Conservation (phyloP, 2,797 vertebrate species). For the Vultur gryphus region DNA sequence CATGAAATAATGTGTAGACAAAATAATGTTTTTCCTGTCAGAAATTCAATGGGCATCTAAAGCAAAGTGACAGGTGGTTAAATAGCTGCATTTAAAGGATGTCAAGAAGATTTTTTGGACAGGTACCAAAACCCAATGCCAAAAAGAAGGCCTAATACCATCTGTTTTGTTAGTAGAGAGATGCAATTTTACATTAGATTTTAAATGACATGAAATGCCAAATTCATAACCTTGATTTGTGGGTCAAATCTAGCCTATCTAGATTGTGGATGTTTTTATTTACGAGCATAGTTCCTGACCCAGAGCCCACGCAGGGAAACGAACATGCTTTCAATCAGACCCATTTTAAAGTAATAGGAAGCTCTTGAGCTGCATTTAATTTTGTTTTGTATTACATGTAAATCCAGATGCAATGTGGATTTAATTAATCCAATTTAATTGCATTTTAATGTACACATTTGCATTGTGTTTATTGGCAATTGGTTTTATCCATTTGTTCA, state of each 20-base stretch:
- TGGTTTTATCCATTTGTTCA: slow-evolving; percentile 47
- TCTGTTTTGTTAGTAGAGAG: slow-evolving; percentile 59
- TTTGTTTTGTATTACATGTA: slow-evolving; percentile 9
- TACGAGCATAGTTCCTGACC: neutral
- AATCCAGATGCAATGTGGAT: slow-evolving; percentile 53
- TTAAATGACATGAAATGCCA: slow-evolving; percentile 14
- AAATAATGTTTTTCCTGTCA: slow-evolving; percentile 74
- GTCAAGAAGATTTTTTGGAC: slow-evolving; percentile 71
- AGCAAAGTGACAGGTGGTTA: slow-evolving; percentile 70
- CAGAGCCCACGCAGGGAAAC: neutral
- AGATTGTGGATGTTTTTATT: neutral
- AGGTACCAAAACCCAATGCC: slow-evolving; percentile 68
- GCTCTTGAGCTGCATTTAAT: neutral
- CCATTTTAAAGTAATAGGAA: neutral
- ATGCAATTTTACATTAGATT: slow-evolving; percentile 43
- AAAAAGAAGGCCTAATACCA: slow-evolving; percentile 70
- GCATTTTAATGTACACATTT: slow-evolving; percentile 62
- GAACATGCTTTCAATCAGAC: neutral
- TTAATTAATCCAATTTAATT: slow-evolving; percentile 59
- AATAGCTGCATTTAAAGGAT: slow-evolving; percentile 73
- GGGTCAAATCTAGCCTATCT: slow-evolving; percentile 27
- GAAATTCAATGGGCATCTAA: slow-evolving; percentile 66
- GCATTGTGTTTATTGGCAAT: slow-evolving; percentile 56
- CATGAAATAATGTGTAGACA: slow-evolving; percentile 58
- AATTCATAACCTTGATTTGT: slow-evolving; percentile 48